A percentile compares a stretch with the other conserved stretches of the same genome.
These are phyloP conservation scores for Bombus consobrinus DNA, from an alignment of 1,140 invertebrate genomes.

Conservation along the genomic window DNA sequence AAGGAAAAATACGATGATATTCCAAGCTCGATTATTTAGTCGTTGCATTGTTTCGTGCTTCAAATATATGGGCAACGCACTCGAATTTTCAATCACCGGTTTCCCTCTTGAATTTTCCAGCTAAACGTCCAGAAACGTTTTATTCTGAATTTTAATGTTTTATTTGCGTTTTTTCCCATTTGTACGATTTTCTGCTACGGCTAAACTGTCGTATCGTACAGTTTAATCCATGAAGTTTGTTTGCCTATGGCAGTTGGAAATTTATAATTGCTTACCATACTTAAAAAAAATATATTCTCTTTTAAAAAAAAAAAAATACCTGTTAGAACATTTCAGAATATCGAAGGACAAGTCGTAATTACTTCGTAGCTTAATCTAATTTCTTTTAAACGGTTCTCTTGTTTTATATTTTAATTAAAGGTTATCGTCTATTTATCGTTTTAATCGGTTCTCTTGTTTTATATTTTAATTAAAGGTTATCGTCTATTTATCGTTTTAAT, in stretches of 20 bases:
- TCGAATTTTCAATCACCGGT: constrained; percentile 8
- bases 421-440: background rate
- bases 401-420: background rate
- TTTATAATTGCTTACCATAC: background rate
- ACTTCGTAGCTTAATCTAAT: background rate
- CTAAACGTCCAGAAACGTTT: background rate
- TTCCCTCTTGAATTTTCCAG: background rate
- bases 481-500: background rate
- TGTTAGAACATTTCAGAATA: background rate
- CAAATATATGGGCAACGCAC: background rate
- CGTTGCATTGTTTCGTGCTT: constrained; percentile 1
- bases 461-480: background rate
- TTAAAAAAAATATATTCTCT: background rate
- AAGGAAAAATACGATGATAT: background rate
- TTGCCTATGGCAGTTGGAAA: background rate
- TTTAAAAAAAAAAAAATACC: too few species aligned
- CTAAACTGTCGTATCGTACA: background rate
- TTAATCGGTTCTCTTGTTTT: background rate
- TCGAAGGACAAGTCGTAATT: background rate
- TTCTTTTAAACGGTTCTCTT: background rate
- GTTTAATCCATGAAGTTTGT: background rate
- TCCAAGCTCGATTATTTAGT: constrained; percentile 15
- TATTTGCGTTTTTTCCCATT: background rate
- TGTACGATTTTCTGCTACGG: background rate
- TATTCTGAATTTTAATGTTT: constrained; percentile 18